Conservation (phyloP, 2,113 vertebrate species). For the Aythya baeri region DNA sequence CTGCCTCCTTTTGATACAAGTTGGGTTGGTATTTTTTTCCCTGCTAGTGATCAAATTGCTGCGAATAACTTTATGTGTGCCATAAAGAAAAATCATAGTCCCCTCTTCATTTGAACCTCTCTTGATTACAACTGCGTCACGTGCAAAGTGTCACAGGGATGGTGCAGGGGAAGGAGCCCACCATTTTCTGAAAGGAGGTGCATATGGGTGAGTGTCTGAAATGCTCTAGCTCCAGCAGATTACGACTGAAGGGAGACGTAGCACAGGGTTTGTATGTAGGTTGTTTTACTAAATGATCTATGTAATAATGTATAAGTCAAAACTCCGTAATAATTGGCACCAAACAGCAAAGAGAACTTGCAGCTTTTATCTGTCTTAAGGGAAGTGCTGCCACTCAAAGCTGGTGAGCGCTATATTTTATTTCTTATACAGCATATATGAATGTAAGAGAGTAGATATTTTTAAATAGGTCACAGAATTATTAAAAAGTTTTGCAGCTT, state of each 20-base stretch:
- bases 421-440: slow-evolving; percentile 55
- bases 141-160: not conserved
- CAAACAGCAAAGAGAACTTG: slow-evolving; percentile 49
- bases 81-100: not conserved
- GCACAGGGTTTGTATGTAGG: not conserved
- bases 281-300: slow-evolving; percentile 67
- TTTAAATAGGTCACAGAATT: slow-evolving; percentile 58
- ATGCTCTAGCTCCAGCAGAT: not conserved
- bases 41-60: fast-evolving
- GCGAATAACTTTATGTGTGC: fast-evolving
- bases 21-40: not conserved
- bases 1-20: not conserved
- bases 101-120: not conserved
- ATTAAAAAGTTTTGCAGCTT: slow-evolving; percentile 7
- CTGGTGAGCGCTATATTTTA: not conserved
- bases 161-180: not conserved
- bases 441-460: slow-evolving; percentile 16
- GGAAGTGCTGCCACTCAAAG: slow-evolving; percentile 56
- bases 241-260: not conserved
- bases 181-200: fast-evolving
- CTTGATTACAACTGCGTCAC: not conserved
- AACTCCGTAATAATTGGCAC: slow-evolving; percentile 50
- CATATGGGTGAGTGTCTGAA: not conserved
- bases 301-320: slow-evolving; percentile 64
- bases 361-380: slow-evolving; percentile 62